Percentiles rank a stretch among this genome's conserved stretches.
phyloP scores from a whole-genome alignment of 1,140 invertebrate genomes.

The Euura saliciscinereae region DNA sequence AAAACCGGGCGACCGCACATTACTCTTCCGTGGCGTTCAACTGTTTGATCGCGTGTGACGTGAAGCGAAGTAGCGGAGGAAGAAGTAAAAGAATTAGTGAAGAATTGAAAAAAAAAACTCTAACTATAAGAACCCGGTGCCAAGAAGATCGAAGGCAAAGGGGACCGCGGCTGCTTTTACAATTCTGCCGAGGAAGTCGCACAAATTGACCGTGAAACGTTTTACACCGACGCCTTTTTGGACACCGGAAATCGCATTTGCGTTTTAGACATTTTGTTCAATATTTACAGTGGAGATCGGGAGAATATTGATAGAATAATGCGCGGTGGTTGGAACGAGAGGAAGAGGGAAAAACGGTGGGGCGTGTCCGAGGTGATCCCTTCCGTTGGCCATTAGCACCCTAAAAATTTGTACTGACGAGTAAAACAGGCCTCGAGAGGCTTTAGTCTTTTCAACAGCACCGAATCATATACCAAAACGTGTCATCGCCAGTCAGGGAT shows the following conservation, averaged over 20 bases:
- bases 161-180: neutral
- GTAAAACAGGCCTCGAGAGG: slow-evolving; percentile 11
- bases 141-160: slow-evolving; percentile 1
- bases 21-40: slow-evolving; percentile 46
- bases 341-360: neutral
- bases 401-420: slow-evolving; percentile 9
- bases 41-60: slow-evolving; percentile 40
- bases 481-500: neutral
- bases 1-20: slow-evolving; percentile 35
- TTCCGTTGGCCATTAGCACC: slow-evolving; percentile 11
- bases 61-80: slow-evolving; percentile 6
- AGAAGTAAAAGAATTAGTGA: neutral
- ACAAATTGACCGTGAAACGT: slow-evolving; percentile 29
- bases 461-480: neutral
- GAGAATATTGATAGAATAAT: no score
- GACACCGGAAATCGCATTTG: no score
- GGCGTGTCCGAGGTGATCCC: slow-evolving; percentile 8
- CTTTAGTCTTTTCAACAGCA: slow-evolving; percentile 1
- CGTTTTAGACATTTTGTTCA: no score
- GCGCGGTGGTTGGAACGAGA: neutral
- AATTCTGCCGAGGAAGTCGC: slow-evolving; percentile 14
- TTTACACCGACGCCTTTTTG: neutral
- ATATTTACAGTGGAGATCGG: no score
- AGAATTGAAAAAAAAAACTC: neutral
- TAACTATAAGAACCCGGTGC: neutral